Conservation (phyloP, 2,888 invertebrate genomes). For the Macrosiphum euphorbiae region DNA sequence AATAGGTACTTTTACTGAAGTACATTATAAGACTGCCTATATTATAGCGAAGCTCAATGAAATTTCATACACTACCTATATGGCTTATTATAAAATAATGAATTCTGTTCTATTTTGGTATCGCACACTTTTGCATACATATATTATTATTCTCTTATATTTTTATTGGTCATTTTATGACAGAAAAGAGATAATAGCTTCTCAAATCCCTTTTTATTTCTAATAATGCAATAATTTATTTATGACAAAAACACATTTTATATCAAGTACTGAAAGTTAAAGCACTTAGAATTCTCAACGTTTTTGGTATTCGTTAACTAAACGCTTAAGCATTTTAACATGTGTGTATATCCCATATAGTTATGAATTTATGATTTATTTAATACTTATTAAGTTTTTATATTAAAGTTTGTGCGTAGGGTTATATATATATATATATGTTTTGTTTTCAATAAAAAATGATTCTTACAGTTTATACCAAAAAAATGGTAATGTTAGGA, state of each 20-base stretch:
- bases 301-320: not conserved
- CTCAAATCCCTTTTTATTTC: constrained; percentile 3
- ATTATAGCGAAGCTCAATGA: not conserved
- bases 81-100: not conserved
- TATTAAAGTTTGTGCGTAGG: not conserved
- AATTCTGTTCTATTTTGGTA: not conserved
- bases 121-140: not conserved
- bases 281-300: not conserved
- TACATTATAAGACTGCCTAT: not conserved
- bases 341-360: not conserved
- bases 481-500: not conserved
- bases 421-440: not conserved
- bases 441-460: not conserved
- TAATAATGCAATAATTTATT: not conserved
- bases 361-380: not conserved
- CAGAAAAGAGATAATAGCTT: not conserved
- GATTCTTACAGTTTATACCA: not conserved
- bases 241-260: constrained; percentile 12
- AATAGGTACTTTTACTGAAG: too few species aligned
- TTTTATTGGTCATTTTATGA: not conserved
- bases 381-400: not conserved
- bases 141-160: not conserved
- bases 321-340: not conserved
- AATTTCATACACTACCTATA: not conserved
- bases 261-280: not conserved